These are phyloP conservation scores for Aphis craccivora DNA, from an alignment of 1,140 invertebrate genomes.

Conservation along the genomic window DNA sequence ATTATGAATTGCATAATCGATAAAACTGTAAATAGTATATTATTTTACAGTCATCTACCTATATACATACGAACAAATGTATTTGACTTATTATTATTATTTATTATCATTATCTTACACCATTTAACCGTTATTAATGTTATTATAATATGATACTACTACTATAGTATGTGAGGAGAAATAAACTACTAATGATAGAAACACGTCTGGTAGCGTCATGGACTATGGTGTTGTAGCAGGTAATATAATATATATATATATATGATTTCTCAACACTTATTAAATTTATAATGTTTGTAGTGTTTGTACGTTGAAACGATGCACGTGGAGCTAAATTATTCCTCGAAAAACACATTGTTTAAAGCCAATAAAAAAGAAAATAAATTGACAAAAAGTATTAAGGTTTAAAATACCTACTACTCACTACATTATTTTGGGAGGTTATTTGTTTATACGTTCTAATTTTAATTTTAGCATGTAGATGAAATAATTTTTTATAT, in stretches of 20 bases:
- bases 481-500: background rate
- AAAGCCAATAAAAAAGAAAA: no score
- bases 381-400: background rate
- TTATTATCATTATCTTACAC: background rate
- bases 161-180: background rate
- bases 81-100: background rate
- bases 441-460: background rate
- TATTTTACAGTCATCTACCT: background rate
- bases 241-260: background rate
- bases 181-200: background rate
- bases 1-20: background rate
- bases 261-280: background rate
- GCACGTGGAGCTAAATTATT: no score
- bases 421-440: background rate
- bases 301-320: no score
- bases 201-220: no score
- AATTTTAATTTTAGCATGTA: background rate
- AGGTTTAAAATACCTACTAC: no score
- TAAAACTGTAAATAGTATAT: background rate
- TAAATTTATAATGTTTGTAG: background rate
- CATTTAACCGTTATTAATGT: background rate
- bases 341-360: no score
- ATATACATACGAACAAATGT: background rate
- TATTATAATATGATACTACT: background rate
- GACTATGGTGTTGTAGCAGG: background rate